These are phyloP conservation scores for Thereva nobilitata DNA, from an alignment of 2,888 invertebrate species.

Conservation along the genomic window DNA sequence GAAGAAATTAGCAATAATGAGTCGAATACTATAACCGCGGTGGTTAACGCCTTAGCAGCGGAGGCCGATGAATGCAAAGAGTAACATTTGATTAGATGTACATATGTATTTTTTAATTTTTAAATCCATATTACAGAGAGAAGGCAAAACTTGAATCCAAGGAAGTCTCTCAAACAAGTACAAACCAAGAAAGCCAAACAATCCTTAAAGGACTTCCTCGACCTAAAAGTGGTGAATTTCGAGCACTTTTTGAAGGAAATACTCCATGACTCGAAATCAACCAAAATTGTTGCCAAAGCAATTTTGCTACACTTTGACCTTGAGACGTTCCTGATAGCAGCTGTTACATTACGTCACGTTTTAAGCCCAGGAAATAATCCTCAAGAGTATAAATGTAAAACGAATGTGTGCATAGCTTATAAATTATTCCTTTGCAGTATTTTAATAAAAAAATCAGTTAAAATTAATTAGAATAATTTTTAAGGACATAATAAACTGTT, in stretches of 20 bases:
- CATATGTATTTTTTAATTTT: slow-evolving; percentile 6
- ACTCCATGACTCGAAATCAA: slow-evolving; percentile 53
- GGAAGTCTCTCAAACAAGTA: slow-evolving; percentile 57
- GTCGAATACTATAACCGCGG: slow-evolving; percentile 87
- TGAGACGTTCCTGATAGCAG: too few relatives aligned
- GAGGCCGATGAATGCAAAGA: slow-evolving; percentile 75
- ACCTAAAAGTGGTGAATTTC: slow-evolving; percentile 59
- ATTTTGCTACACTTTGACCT: too few relatives aligned
- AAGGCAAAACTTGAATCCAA: slow-evolving; percentile 57
- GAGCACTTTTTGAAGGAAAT: slow-evolving; percentile 59
- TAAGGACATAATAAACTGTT: too few relatives aligned
- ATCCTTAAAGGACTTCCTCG: slow-evolving; percentile 58
- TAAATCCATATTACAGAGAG: slow-evolving; percentile 49
- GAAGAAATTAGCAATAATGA: slow-evolving; percentile 68
- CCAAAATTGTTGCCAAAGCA: background rate
- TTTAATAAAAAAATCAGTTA: too few relatives aligned
- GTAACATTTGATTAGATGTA: slow-evolving; percentile 14
- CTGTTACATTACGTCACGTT: too few relatives aligned
- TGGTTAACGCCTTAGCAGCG: slow-evolving; percentile 88
- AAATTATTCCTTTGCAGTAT: too few relatives aligned
- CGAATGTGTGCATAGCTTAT: too few relatives aligned
- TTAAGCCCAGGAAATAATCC: too few relatives aligned
- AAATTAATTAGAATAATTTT: too few relatives aligned
- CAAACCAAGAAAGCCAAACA: slow-evolving; percentile 56
- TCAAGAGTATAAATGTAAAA: too few relatives aligned